A percentile compares a stretch with the other conserved stretches of the same genome.
These are phyloP conservation scores for Cheilosia soror DNA, from an alignment of 2,888 invertebrate genomes.

Conservation along the genomic window DNA sequence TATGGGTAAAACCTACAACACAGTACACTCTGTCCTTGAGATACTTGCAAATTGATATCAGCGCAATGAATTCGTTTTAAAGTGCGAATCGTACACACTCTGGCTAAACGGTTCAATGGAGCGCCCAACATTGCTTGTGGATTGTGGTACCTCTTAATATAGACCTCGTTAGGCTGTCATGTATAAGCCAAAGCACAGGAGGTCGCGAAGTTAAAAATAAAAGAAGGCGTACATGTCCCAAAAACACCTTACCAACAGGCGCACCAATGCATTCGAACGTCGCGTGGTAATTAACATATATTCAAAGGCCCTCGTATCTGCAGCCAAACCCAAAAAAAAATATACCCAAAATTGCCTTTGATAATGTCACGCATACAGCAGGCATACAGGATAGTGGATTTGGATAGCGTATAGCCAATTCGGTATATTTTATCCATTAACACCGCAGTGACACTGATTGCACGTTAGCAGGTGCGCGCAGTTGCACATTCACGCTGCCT, in stretches of 20 bases:
- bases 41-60: not conserved
- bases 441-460: conserved; percentile 41
- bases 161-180: conserved; percentile 23
- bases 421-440: conserved; percentile 7
- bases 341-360: conserved; percentile 40
- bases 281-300: conserved; percentile 64
- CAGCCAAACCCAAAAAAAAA: conserved; percentile 48
- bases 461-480: conserved; percentile 24
- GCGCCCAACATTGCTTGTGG: not conserved
- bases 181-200: conserved; percentile 4
- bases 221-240: not conserved
- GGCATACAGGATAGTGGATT: not conserved
- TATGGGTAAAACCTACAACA: conserved; percentile 10
- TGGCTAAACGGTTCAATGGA: not conserved
- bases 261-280: conserved; percentile 10
- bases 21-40: conserved; percentile 1
- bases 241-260: conserved; percentile 9
- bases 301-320: conserved; percentile 22
- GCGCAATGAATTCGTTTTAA: not conserved
- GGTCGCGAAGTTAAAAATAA: conserved; percentile 7
- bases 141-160: not conserved
- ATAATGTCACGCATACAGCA: conserved; percentile 9
- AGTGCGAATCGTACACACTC: not conserved
- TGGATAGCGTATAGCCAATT: not conserved
- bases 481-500: conserved; percentile 1